Base-by-base conservation (phyloP, 2,888 invertebrate genomes). In the Lampropteryx suffumata region DNA sequence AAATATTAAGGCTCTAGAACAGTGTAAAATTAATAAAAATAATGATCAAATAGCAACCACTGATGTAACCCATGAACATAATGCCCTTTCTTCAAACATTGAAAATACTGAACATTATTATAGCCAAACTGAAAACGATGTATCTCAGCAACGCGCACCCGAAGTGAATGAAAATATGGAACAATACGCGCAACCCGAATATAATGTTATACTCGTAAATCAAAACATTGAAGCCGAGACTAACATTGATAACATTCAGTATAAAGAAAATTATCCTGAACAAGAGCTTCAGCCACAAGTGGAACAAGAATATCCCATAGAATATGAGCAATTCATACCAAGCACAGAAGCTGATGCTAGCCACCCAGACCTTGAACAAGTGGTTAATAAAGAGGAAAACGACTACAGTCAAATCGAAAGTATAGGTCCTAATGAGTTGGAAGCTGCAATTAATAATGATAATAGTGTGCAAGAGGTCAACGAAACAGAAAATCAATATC, bases 401-500 rank as follows among this genome's bases (percentile, higher is more conserved):
- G 55, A 65, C 10, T 54, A 50, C 45, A 63, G 43, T 36, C 46
- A 58, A 2, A 43, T 55, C 28, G 43, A 63, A 56, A 53, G 48
- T n/a, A 34, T 61, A 28, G 58, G 57, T 55, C 30, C 58, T 9
- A 46, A 52, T 52, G 59, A 62, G 11, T 37, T 61, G 6, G 33
- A 49, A 4, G 42, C 62, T 32, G 56, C 67, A 49, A 50, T 56
- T 10, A 57, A 50, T 26, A 46, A 52, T 17, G 61, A 64, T 50
- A 24, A 44, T 24, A 12, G n/a, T 32, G n/a, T n/a, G n/a, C 32
- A 44, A 48, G 40, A 43, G n/a, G 30, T 12, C 3, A 21, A 37
- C 39, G 51, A 49, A 28, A 39, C 44, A 29, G 14, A 52, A n/a
- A 46, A 56, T 13, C 63, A 71, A 55, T 63, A 71, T 59, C 65